Evolutionary conservation across 2,113 vertebrate genomes (phyloP).

Genomic region (Peucedramus taeniatus): DNA sequence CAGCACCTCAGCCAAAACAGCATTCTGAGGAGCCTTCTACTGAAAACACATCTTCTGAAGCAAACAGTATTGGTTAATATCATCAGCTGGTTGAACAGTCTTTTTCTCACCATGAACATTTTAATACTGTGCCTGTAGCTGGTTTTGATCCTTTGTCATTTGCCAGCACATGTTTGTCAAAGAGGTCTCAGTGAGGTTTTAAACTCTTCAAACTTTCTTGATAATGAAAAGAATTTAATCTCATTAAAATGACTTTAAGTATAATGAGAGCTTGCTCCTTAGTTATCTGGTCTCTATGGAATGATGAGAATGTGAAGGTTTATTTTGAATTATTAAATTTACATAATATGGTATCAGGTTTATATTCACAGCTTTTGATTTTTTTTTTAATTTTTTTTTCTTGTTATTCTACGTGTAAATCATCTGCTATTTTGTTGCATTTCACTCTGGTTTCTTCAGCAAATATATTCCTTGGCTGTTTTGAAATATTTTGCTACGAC

Average conservation of each 20-base stretch:
- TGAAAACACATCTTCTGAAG: background rate
- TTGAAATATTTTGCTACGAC: background rate
- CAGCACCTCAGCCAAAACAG: background rate
- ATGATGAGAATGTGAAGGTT: background rate
- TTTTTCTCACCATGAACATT: background rate
- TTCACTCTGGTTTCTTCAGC: background rate
- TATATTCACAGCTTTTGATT: background rate
- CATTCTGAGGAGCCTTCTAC: background rate
- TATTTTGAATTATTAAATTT: background rate
- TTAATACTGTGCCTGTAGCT: background rate
- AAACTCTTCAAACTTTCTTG: background rate
- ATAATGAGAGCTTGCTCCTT: background rate
- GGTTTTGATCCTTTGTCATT: background rate
- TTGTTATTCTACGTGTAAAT: background rate
- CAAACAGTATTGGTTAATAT: background rate
- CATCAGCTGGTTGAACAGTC: background rate
- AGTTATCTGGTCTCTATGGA: background rate
- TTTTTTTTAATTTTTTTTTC: background rate
- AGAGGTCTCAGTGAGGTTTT: background rate
- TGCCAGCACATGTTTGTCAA: background rate
- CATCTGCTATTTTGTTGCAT: background rate
- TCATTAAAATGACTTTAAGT: background rate
- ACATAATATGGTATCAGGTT: background rate
- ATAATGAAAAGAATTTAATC: background rate
- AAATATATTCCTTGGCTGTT: background rate